Evolutionary conservation across 2,888 invertebrate genomes (phyloP).

Genomic region (Pantelozetes paolii): DNA sequence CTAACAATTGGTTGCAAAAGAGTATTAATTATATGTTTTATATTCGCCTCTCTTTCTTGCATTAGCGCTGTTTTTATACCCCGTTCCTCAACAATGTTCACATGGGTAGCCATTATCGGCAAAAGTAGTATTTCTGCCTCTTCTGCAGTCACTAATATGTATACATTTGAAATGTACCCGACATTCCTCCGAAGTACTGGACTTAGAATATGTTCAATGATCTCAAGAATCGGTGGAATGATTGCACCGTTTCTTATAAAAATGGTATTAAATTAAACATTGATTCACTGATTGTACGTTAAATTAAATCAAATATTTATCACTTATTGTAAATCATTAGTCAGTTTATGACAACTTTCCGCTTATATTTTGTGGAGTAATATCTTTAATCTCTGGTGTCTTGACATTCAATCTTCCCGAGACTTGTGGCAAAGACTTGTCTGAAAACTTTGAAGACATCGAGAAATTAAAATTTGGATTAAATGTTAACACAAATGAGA

Average conservation of each 20-base stretch:
- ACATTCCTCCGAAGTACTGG: slow-evolving; percentile 57
- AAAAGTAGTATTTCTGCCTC: slow-evolving; percentile 64
- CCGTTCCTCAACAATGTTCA: slow-evolving; percentile 61
- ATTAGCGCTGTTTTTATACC: slow-evolving; percentile 74
- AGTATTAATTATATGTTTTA: slow-evolving; percentile 81
- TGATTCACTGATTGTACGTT: too few relatives aligned
- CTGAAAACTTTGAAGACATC: neutral
- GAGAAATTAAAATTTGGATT: neutral
- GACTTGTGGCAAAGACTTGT: neutral
- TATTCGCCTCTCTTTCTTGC: slow-evolving; percentile 76
- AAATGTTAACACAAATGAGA: too few relatives aligned
- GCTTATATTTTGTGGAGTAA: neutral
- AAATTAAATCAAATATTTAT: neutral
- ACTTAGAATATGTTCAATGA: slow-evolving; percentile 46
- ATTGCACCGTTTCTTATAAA: slow-evolving; percentile 45
- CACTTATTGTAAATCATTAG: neutral
- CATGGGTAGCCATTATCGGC: slow-evolving; percentile 63
- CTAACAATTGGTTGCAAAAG: slow-evolving; percentile 73
- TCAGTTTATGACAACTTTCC: neutral
- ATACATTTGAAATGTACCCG: slow-evolving; percentile 65
- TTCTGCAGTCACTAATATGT: slow-evolving; percentile 66
- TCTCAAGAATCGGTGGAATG: slow-evolving; percentile 45
- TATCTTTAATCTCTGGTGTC: neutral
- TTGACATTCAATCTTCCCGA: neutral
- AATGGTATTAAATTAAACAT: slow-evolving; percentile 42